Evolutionary conservation across 1,140 invertebrate species (phyloP).

Genomic region (Drosophila arizonae): DNA sequence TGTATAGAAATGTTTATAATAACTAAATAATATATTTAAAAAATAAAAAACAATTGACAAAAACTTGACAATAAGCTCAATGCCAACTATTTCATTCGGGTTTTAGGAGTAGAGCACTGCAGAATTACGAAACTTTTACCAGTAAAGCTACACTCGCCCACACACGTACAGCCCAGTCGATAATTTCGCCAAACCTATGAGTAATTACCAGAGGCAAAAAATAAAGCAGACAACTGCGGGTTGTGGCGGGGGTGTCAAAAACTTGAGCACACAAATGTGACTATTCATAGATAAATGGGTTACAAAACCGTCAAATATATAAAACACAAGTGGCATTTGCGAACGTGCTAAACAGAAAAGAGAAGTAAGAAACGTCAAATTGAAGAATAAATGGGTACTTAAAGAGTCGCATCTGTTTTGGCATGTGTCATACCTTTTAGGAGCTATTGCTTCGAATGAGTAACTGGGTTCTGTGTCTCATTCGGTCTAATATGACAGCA

Average conservation of each 20-base stretch:
- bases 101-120: not conserved
- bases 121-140: not conserved
- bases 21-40: constrained; percentile 7
- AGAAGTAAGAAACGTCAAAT: not conserved
- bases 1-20: constrained; percentile 18
- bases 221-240: not conserved
- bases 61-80: constrained; percentile 42
- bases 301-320: constrained; percentile 17
- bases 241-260: not conserved
- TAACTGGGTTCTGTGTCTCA: too few species aligned
- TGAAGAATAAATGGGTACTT: not conserved
- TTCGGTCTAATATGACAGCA: too few species aligned
- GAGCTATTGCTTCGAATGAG: not conserved
- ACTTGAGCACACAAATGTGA: not conserved
- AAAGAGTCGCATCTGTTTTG: not conserved
- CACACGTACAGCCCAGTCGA: not conserved
- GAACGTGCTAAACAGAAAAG: not conserved
- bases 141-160: too few species aligned
- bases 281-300: not conserved
- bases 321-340: not conserved
- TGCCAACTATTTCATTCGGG: constrained; percentile 33
- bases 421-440: not conserved
- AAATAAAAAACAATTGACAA: constrained; percentile 12
- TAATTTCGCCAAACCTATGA: not conserved
- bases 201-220: not conserved